Evolutionary conservation across 2,888 invertebrate species (phyloP).

Genomic region (Ormia ochracea): DNA sequence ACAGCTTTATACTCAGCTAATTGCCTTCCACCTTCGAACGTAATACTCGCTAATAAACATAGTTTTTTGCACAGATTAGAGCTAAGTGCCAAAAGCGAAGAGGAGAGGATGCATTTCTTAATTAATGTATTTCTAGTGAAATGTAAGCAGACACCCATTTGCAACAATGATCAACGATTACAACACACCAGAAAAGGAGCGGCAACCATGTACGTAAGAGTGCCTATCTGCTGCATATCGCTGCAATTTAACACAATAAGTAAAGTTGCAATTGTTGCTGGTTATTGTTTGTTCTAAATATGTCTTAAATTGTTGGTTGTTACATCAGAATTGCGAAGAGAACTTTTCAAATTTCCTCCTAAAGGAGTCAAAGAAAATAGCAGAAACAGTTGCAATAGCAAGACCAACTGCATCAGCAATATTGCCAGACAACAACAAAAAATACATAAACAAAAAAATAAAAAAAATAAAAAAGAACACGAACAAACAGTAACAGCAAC

Average conservation of each 20-base stretch:
- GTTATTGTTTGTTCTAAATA: constrained; percentile 59
- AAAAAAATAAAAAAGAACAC: no score
- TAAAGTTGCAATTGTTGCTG: constrained; percentile 35
- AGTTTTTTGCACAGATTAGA: not conserved
- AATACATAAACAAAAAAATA: no score
- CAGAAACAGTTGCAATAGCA: constrained; percentile 38
- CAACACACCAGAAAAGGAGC: constrained; percentile 40
- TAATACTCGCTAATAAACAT: not conserved
- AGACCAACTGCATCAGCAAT: constrained; percentile 13
- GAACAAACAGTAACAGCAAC: not conserved
- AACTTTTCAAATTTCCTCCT: not conserved
- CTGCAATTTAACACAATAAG: constrained; percentile 36
- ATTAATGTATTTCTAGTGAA: constrained; percentile 31
- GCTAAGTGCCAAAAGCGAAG: not conserved
- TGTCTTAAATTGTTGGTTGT: constrained; percentile 53
- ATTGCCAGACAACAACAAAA: constrained; percentile 13
- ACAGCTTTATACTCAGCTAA: not conserved
- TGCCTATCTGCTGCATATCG: not conserved
- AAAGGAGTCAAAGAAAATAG: constrained; percentile 13
- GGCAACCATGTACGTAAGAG: constrained; percentile 26
- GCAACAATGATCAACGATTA: constrained; percentile 52
- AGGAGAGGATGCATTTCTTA: constrained; percentile 20
- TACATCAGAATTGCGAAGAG: constrained; percentile 43
- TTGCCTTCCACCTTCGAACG: not conserved
- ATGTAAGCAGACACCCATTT: constrained; percentile 39